Percentiles rank a stretch among this genome's conserved stretches.
Conservation (phyloP, 2,888 invertebrate species). For the Dynastes grantii region DNA sequence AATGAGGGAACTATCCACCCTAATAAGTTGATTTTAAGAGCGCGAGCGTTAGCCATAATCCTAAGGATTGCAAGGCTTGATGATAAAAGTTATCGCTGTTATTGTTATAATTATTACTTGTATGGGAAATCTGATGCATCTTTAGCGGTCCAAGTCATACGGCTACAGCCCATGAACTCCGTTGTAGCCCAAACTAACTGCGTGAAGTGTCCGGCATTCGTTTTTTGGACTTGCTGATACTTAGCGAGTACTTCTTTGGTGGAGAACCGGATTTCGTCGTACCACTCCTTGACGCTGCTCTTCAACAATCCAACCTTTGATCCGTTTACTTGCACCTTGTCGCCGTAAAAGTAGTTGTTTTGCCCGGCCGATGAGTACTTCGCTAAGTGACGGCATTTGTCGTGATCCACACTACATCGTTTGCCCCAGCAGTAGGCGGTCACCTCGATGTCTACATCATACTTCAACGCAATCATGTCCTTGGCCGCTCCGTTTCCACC, state of each 20-base stretch:
- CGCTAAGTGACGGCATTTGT: conserved; percentile 21
- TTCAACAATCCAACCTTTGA: not conserved
- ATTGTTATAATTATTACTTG: not conserved
- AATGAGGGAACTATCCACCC: too few species aligned
- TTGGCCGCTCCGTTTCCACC: conserved; percentile 36
- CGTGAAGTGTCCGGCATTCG: conserved; percentile 29
- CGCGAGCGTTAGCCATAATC: too few species aligned
- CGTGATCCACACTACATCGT: conserved; percentile 22
- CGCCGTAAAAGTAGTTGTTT: conserved; percentile 20
- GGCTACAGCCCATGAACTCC: conserved; percentile 25
- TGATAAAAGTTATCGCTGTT: too few species aligned
- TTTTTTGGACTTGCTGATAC: not conserved
- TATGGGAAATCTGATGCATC: not conserved
- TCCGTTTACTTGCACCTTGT: not conserved
- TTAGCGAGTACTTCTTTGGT: not conserved
- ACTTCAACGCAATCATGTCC: conserved; percentile 32
- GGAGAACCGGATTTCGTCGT: conserved; percentile 16
- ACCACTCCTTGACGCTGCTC: conserved; percentile 4
- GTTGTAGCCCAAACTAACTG: conserved; percentile 28
- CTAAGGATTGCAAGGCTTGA: too few species aligned
- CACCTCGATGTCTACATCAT: conserved; percentile 34
- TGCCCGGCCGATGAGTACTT: conserved; percentile 30
- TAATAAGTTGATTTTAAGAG: too few species aligned
- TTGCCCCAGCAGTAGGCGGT: conserved; percentile 33
- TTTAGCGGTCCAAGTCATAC: not conserved